phyloP scores from a whole-genome alignment of 1,140 invertebrate genomes.

The Tribolium castaneum region DNA sequence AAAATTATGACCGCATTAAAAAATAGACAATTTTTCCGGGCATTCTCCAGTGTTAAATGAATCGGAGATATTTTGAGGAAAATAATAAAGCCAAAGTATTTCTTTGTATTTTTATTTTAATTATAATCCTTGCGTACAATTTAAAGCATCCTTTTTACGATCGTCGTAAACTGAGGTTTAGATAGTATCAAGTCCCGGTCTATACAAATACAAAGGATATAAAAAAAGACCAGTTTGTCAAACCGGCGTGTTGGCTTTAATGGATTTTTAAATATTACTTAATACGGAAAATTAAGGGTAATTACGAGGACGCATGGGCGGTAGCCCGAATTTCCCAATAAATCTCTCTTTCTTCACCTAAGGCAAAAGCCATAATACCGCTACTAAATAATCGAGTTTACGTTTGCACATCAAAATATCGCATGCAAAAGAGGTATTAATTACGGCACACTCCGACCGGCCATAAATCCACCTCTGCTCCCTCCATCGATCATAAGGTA shows the following conservation, averaged over 20 bases:
- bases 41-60: neutral
- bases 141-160: conserved; percentile 29
- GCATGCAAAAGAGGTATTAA: conserved; percentile 36
- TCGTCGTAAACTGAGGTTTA: conserved; percentile 6
- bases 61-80: neutral
- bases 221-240: conserved; percentile 30
- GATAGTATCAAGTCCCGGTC: conserved; percentile 1
- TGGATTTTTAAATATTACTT: conserved; percentile 32
- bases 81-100: conserved; percentile 16
- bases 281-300: conserved; percentile 23
- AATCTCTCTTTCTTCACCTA: neutral
- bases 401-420: conserved; percentile 38
- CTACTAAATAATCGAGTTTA: conserved; percentile 29
- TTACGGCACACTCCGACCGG: neutral
- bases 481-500: conserved; percentile 6
- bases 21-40: conserved; percentile 25
- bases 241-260: conserved; percentile 24
- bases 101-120: conserved; percentile 25
- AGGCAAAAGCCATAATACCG: neutral
- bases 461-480: neutral
- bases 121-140: conserved; percentile 32
- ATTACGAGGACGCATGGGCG: conserved; percentile 1
- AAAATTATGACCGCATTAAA: conserved; percentile 29
- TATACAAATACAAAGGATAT: conserved; percentile 3
- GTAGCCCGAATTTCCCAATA: conserved; percentile 4